These are phyloP conservation scores for Branchellion lobata DNA, from an alignment of 2,888 invertebrate genomes.

Conservation along the genomic window DNA sequence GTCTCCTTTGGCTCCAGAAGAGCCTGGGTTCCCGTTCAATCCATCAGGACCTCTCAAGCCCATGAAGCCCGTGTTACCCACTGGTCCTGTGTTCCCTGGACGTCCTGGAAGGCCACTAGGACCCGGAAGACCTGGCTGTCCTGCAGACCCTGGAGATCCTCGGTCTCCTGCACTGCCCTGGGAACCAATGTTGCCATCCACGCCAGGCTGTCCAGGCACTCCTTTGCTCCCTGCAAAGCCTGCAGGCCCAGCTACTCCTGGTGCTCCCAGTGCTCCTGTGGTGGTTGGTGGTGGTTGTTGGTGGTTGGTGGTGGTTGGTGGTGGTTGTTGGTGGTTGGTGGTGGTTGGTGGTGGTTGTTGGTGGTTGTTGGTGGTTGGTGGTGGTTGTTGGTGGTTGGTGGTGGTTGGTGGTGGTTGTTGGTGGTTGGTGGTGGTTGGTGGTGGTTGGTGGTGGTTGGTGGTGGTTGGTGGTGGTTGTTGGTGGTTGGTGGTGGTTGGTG, in stretches of 20 bases:
- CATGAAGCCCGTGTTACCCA: conserved; percentile 34
- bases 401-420: too few relatives aligned
- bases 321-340: too few relatives aligned
- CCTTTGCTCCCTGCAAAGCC: not conserved
- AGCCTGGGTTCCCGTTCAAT: conserved; percentile 16
- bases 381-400: too few relatives aligned
- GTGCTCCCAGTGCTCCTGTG: conserved; percentile 11
- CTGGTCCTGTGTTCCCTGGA: conserved; percentile 26
- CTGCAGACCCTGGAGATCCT: conserved; percentile 1
- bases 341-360: too few relatives aligned
- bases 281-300: not conserved
- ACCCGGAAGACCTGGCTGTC: not conserved
- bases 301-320: too few relatives aligned
- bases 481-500: too few relatives aligned
- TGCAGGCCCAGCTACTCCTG: not conserved
- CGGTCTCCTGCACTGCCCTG: not conserved
- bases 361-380: too few relatives aligned
- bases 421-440: too few relatives aligned
- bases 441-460: too few relatives aligned
- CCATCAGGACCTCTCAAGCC: conserved; percentile 35
- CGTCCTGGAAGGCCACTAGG: not conserved
- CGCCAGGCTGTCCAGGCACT: not conserved
- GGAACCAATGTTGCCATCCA: conserved; percentile 12
- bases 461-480: too few relatives aligned
- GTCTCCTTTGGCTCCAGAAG: not conserved